Percentiles rank a stretch among this genome's conserved stretches.
phyloP scores from a whole-genome alignment of 2,797 vertebrate genomes.

The Microtus californicus region DNA sequence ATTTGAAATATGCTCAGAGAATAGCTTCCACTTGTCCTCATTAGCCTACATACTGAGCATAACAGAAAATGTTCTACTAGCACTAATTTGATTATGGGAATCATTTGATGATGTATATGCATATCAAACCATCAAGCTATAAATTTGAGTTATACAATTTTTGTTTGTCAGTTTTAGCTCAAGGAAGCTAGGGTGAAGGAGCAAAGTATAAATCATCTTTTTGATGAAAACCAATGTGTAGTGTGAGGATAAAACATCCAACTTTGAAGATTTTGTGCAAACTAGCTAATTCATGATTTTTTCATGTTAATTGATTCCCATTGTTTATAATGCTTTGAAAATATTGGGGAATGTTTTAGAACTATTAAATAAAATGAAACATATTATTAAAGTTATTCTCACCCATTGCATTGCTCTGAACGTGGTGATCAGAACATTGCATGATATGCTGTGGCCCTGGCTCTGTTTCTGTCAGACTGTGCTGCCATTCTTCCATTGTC shows the following conservation, averaged over 20 bases:
- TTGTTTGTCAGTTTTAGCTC: background rate
- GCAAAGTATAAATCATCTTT: background rate
- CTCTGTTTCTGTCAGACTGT: background rate
- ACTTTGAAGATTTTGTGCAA: constrained; percentile 22
- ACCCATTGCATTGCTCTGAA: background rate
- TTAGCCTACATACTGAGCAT: background rate
- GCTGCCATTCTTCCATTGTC: background rate
- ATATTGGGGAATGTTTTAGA: constrained; percentile 20
- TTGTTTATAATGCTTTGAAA: constrained; percentile 8
- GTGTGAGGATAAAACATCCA: background rate
- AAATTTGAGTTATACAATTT: background rate
- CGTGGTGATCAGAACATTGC: background rate
- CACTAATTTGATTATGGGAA: background rate
- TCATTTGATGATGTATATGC: background rate
- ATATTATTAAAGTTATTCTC: constrained; percentile 35
- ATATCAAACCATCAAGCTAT: background rate
- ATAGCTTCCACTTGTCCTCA: background rate
- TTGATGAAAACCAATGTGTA: background rate
- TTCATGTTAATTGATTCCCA: background rate
- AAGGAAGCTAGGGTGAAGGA: background rate
- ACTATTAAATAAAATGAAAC: constrained; percentile 29
- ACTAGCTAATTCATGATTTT: constrained; percentile 33
- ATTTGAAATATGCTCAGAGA: background rate
- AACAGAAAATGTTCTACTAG: background rate
- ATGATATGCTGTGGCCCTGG: background rate